Conservation (phyloP, 2,797 vertebrate species). For the Poeciliopsis gracilis region DNA sequence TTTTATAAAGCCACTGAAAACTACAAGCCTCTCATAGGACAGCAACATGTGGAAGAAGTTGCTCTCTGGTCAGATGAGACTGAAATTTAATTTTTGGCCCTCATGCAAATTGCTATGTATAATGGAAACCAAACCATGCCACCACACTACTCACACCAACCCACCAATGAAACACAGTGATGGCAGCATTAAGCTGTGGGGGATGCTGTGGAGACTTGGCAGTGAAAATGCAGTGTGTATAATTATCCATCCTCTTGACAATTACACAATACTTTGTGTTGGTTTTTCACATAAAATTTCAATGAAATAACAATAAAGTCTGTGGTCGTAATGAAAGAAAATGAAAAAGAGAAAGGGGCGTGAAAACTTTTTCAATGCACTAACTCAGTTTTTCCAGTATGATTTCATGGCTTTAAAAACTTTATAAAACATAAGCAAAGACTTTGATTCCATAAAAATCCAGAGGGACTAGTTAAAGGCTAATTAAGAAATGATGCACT, state of each 20-base stretch:
- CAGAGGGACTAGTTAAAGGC: too few species aligned
- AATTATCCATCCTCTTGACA: background rate
- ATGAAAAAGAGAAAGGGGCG: background rate
- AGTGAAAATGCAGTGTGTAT: background rate
- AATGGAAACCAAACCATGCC: background rate
- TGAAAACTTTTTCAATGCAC: background rate
- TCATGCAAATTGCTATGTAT: background rate
- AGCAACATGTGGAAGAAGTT: background rate
- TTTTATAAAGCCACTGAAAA: background rate
- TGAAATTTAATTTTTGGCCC: background rate
- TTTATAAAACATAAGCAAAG: background rate
- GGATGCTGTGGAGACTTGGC: background rate
- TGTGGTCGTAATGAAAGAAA: background rate
- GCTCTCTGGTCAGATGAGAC: background rate
- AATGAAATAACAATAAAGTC: background rate
- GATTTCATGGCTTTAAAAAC: background rate
- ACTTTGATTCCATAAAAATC: background rate
- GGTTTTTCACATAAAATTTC: background rate
- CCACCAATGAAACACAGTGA: background rate
- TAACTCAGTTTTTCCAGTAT: background rate
- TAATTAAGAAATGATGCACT: slow-evolving; percentile 7
- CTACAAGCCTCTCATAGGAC: background rate
- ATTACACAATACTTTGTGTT: background rate
- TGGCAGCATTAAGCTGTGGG: background rate
- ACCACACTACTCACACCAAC: background rate